Base-by-base conservation (phyloP, 2,797 vertebrate species). In the Microctenopoma steveboyesi region DNA sequence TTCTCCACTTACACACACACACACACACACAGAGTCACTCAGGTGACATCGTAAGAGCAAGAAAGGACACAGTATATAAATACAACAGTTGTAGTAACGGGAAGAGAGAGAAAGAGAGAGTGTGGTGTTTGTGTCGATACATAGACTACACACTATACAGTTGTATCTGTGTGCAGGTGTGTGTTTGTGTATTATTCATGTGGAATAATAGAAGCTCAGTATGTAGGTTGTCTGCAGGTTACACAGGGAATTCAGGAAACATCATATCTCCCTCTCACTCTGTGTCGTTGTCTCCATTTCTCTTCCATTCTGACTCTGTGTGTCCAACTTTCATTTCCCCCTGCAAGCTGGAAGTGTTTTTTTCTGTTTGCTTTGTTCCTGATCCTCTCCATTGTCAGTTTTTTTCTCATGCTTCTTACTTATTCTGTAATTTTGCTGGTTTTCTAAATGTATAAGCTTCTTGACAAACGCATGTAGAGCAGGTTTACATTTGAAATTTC, bases 161-260 rank as follows among this genome's bases (percentile, higher is more conserved):
- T n/a, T 5, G 4, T 64, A 9, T 13, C 11, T 39, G 18, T 46
- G 18, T 64, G 9, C 2, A 27, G 1, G 45, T 39, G 27, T 37
- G n/a, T 49, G 39, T 52, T 8, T 46, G 61, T 12, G 57, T 37
- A 52, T 52, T 50, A 64, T 64, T 76, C 70, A 70, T 69, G 71
- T 73, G 47, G 64, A 80, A 78, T 77, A 82, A 80, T 81, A 74
- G 62, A 22, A 53, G 67, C 72, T 79, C 69, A 64, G 81, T 81
- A 30, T 86, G 60, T 13, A 37, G 79, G 52, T 33, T 59, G 67
- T 86, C 67, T 86, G 67, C 71, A 78, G 69, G 74, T 82, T 75
- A 65, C 62, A 66, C 60, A 54, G 68, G 67, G 78, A 86, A 82
- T 84, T 85, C 72, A 82, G 71, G 78, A 55, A 88, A 87, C 79